phyloP scores from a whole-genome alignment of 2,797 vertebrate species.

The Picus viridis region DNA sequence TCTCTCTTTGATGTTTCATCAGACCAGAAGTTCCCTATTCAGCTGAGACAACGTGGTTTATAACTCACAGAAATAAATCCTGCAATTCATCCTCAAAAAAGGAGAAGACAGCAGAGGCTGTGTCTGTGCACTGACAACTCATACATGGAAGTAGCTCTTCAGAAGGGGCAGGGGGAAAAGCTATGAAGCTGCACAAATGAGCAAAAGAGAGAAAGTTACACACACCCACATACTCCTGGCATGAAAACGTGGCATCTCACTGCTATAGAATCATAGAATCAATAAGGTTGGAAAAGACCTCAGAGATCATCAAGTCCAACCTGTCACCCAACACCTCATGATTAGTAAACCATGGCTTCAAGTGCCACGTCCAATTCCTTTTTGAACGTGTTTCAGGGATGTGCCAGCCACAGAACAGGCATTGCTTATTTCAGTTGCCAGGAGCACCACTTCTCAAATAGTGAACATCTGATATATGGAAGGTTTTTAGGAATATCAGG shows the following conservation, averaged over 20 bases:
- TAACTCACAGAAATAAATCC: background rate
- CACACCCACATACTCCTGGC: background rate
- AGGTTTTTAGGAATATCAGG: background rate
- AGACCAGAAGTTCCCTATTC: background rate
- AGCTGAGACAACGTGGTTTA: background rate
- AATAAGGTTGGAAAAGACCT: too few relatives aligned
- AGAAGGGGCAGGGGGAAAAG: fast-evolving
- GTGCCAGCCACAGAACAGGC: background rate
- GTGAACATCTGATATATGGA: background rate
- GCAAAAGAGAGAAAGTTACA: background rate
- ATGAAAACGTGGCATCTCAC: background rate
- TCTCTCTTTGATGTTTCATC: constrained; percentile 13
- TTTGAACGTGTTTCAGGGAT: background rate
- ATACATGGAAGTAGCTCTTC: background rate
- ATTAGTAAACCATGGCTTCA: too few relatives aligned
- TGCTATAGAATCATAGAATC: too few relatives aligned
- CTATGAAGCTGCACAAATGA: background rate
- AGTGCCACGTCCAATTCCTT: too few relatives aligned
- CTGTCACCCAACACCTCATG: too few relatives aligned
- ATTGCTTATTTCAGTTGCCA: background rate
- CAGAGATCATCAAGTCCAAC: too few relatives aligned
- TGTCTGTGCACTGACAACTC: background rate
- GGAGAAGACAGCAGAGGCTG: background rate
- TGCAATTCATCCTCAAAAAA: background rate
- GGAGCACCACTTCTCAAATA: background rate